These are phyloP conservation scores for Halisarca cf. caerulea DNA, from an alignment of 37 sponge, comb jelly and placozoan species.

Conservation along the genomic window DNA sequence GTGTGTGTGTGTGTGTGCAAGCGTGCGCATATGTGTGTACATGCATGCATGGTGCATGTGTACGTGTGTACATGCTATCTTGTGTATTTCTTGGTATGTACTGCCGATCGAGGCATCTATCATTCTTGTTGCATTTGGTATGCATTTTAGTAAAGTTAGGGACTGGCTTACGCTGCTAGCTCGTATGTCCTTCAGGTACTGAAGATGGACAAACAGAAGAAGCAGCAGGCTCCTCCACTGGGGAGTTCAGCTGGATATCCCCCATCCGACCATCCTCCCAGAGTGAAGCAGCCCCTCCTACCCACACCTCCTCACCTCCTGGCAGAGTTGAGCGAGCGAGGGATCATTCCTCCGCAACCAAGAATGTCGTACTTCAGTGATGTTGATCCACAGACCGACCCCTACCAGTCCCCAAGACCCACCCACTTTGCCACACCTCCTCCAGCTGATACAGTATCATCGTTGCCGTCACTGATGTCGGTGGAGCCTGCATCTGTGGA, in stretches of 20 bases:
- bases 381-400: background rate
- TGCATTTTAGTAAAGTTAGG: too few relatives aligned
- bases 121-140: too few relatives aligned
- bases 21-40: too few relatives aligned
- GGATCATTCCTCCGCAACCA: background rate
- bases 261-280: background rate
- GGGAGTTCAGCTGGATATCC: background rate
- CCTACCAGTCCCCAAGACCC: background rate
- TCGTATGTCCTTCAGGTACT: background rate
- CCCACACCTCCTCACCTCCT: background rate
- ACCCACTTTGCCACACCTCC: background rate
- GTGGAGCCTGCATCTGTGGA: background rate
- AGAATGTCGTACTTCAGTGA: background rate
- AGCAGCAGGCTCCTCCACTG: background rate
- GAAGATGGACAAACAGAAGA: conserved; percentile 4
- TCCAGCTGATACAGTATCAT: background rate
- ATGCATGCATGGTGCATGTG: too few relatives aligned
- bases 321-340: background rate
- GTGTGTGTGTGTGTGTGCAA: too few relatives aligned
- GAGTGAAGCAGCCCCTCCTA: background rate
- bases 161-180: too few relatives aligned
- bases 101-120: too few relatives aligned
- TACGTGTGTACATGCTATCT: too few relatives aligned
- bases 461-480: background rate
- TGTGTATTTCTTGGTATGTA: too few relatives aligned